phyloP scores from a whole-genome alignment of 2,888 invertebrate species.

The Aspidapion aeneum region DNA sequence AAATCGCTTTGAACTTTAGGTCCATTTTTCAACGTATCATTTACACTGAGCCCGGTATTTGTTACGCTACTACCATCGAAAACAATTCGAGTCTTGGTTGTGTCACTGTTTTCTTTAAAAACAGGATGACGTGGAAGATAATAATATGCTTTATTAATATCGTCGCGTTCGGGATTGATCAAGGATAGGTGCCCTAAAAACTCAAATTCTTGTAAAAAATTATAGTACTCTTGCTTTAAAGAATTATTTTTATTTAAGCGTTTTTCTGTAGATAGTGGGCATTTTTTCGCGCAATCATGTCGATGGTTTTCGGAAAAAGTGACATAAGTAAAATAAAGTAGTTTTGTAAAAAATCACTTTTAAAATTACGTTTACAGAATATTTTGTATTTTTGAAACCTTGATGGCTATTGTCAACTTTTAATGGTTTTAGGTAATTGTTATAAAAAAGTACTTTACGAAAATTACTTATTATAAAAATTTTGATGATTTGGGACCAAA shows the following conservation, averaged over 20 bases:
- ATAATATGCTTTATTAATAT: not conserved
- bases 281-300: conserved; percentile 11
- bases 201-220: conserved; percentile 10
- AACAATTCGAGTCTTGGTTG: conserved; percentile 11
- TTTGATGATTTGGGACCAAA: too few relatives aligned
- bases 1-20: conserved; percentile 11
- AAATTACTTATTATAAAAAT: too few relatives aligned
- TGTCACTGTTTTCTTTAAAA: conserved; percentile 3
- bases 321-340: too few relatives aligned
- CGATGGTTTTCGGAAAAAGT: too few relatives aligned
- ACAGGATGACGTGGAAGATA: conserved; percentile 14
- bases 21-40: conserved; percentile 14
- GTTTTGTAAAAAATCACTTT: too few relatives aligned
- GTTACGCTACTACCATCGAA: conserved; percentile 8
- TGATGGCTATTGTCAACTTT: too few relatives aligned
- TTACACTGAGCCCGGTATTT: conserved; percentile 8
- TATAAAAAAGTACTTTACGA: too few relatives aligned
- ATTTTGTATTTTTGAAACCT: too few relatives aligned
- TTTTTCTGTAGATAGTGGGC: conserved; percentile 6
- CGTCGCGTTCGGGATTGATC: conserved; percentile 3
- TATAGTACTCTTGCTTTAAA: not conserved
- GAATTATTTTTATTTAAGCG: not conserved
- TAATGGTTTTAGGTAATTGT: too few relatives aligned
- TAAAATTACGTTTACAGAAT: too few relatives aligned
- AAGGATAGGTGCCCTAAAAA: conserved; percentile 11